Base-by-base conservation (phyloP, 2,888 invertebrate species). In the Drosophila pseudotakahashii region DNA sequence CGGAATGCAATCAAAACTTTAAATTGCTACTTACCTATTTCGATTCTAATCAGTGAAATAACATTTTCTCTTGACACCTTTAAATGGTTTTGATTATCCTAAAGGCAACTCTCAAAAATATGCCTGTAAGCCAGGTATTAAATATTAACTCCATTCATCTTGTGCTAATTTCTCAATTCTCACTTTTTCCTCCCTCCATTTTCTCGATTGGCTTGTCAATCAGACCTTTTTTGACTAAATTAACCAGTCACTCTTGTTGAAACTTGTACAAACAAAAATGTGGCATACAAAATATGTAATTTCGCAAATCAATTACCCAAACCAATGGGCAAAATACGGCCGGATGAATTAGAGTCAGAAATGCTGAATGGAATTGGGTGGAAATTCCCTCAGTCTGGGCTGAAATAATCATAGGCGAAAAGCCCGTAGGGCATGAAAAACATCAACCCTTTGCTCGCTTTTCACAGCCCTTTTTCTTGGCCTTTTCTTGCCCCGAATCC, bases 261-360 rank as follows among this genome's bases (percentile, higher is more conserved):
- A 34, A 14, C n/a, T 60, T 30, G 42, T 26, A 42, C 44, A 37
- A 64, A 64, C 70, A 45, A 66, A 66, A 45, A 44, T 39, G 37
- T 34, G 57, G 32, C 55, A 54, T 26, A 39, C 44, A 39, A 69
- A 66, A 54, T 70, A 7, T 47, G 39, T 72, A 68, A 72, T 72
- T 61, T 72, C n/a, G 62, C n/a, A 72, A 68, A 68, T 68, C 67
- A 68, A 68, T 68, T 68, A 68, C 67, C 73, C 67, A 72, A 68
- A 68, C 67, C 67, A 23, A 32, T 14, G 4, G 30, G n/a, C 30
- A 66, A 26, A 48, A 11, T 11, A 14, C 11, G 19, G 11, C 3
- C 13, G 23, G 19, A 45, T 13, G 16, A 47, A 23, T 47, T 36
- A 47, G 37, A 41, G 7, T 10, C 11, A 14, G 37, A 30, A 58